phyloP scores from a whole-genome alignment of 92 coral and sea anemone species.

The Bergia puertoricense region DNA sequence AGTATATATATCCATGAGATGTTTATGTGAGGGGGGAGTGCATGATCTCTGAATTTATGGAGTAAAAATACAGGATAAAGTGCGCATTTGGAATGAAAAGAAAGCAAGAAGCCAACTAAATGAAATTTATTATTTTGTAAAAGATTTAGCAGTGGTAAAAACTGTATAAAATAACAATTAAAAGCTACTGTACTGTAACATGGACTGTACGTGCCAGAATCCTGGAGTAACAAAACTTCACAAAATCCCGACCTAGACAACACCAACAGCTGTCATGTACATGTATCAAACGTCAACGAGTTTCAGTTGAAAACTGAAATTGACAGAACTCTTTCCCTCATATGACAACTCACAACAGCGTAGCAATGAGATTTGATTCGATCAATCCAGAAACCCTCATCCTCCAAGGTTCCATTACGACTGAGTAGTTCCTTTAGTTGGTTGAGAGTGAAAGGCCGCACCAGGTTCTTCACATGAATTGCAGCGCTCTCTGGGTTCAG shows the following conservation, averaged over 20 bases:
- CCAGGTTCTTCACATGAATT: constrained; percentile 84
- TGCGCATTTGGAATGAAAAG: not conserved
- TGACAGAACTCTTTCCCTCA: not conserved
- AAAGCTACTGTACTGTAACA: too few species aligned
- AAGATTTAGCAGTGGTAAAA: too few species aligned
- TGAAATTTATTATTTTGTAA: too few species aligned
- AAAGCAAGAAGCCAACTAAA: not conserved
- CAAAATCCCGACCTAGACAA: not conserved
- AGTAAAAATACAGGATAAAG: too few species aligned
- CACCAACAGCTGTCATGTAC: not conserved
- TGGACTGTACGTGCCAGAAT: not conserved
- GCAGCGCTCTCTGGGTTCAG: constrained; percentile 69
- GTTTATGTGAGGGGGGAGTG: too few species aligned
- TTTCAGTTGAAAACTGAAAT: not conserved
- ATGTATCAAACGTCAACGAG: too few species aligned
- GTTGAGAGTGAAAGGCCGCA: constrained; percentile 89
- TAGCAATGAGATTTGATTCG: constrained; percentile 96
- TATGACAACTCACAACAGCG: constrained; percentile 65
- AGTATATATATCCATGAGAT: too few species aligned
- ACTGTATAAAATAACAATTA: too few species aligned
- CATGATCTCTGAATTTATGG: too few species aligned
- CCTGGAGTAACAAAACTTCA: too few species aligned
- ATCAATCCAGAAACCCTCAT: constrained; percentile 96
- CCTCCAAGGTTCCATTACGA: constrained; percentile 70
- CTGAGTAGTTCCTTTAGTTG: constrained; percentile 88